phyloP scores from a whole-genome alignment of 2,888 invertebrate genomes.

The Apamea sordens region DNA sequence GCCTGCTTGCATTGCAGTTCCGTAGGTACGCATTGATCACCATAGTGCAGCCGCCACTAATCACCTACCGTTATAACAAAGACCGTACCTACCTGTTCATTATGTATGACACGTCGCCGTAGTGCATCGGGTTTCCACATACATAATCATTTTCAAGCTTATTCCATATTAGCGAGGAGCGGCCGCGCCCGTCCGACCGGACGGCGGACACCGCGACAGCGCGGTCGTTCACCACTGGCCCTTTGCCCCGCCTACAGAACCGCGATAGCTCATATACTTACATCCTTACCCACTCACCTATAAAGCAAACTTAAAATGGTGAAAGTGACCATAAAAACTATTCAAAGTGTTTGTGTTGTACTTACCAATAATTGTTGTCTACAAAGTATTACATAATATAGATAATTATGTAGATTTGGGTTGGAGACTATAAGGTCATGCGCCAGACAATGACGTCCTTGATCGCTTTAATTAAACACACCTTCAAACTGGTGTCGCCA shows the following conservation, averaged over 20 bases:
- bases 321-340: slow-evolving; percentile 32
- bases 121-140: slow-evolving; percentile 59
- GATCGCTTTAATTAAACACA: slow-evolving; percentile 45
- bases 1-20: neutral
- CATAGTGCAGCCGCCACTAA: slow-evolving; percentile 9
- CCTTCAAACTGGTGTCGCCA: slow-evolving; percentile 18
- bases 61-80: slow-evolving; percentile 50
- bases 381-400: slow-evolving; percentile 17
- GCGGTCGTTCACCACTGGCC: slow-evolving; percentile 82
- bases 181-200: slow-evolving; percentile 64
- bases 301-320: slow-evolving; percentile 33
- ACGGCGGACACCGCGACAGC: slow-evolving; percentile 61
- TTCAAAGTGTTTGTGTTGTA: neutral
- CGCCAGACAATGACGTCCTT: slow-evolving; percentile 59
- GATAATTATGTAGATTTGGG: slow-evolving; percentile 23
- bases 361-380: neutral
- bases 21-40: slow-evolving; percentile 23
- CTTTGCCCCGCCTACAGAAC: slow-evolving; percentile 76
- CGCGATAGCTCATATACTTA: slow-evolving; percentile 54
- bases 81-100: slow-evolving; percentile 43
- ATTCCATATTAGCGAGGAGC: slow-evolving; percentile 65
- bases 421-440: slow-evolving; percentile 29
- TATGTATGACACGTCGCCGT: slow-evolving; percentile 47
- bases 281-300: slow-evolving; percentile 57
- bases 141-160: slow-evolving; percentile 65